Evolutionary conservation across 2,797 vertebrate species (phyloP).

Genomic region (Melanotaenia pygmaea): DNA sequence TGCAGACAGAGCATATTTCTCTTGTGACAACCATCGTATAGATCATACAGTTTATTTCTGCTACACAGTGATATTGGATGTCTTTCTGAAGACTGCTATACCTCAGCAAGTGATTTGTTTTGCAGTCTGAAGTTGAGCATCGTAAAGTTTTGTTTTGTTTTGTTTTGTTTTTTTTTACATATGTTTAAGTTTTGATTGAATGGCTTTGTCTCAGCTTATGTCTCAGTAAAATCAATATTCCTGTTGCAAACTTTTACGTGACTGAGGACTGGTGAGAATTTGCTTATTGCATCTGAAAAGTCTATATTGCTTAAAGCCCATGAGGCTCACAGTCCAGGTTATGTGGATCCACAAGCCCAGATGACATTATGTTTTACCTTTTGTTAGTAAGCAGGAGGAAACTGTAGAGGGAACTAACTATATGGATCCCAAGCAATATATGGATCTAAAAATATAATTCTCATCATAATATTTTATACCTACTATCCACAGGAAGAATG

Average conservation of each 20-base stretch:
- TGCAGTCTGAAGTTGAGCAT: slow-evolving; percentile 2
- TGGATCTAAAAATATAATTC: slow-evolving; percentile 34
- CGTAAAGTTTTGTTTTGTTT: slow-evolving; percentile 2
- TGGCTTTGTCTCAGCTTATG: slow-evolving; percentile 22
- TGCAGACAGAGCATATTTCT: slow-evolving; percentile 24
- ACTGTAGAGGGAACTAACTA: slow-evolving; percentile 11
- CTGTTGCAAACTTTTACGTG: slow-evolving; percentile 26
- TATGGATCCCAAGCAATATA: slow-evolving; percentile 23
- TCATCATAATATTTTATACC: slow-evolving; percentile 37
- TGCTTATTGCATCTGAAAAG: slow-evolving; percentile 56
- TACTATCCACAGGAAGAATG: neutral
- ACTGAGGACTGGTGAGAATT: slow-evolving; percentile 45
- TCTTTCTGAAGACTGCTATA: neutral
- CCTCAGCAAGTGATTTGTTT: slow-evolving; percentile 10
- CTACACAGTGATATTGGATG: slow-evolving; percentile 9
- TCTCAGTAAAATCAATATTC: slow-evolving; percentile 38
- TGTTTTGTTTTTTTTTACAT: neutral
- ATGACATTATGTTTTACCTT: slow-evolving; percentile 42
- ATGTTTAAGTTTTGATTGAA: slow-evolving; percentile 13
- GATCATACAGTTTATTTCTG: neutral
- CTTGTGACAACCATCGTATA: neutral
- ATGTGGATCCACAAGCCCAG: slow-evolving; percentile 44
- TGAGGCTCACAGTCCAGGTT: slow-evolving; percentile 31
- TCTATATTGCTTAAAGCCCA: slow-evolving; percentile 55
- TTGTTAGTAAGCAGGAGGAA: slow-evolving; percentile 22